A percentile compares a stretch with the other conserved stretches of the same genome.
Conservation (phyloP, 2,113 vertebrate genomes). For the Vanacampus margaritifer region DNA sequence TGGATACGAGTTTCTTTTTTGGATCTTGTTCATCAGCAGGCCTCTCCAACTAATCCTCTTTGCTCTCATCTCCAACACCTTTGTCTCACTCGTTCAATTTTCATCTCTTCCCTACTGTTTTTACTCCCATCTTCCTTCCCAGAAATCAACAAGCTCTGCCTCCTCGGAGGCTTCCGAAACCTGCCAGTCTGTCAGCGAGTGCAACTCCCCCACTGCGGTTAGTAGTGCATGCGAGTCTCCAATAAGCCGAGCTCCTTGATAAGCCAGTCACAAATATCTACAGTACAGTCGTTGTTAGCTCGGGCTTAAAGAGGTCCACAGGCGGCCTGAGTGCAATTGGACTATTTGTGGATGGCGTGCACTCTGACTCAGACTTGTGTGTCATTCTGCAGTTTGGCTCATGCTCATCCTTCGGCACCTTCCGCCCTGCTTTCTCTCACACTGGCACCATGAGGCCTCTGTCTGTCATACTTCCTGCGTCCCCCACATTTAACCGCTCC, state of each 20-base stretch:
- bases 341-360: slow-evolving; percentile 47
- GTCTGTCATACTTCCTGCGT: slow-evolving; percentile 78
- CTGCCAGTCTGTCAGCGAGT: slow-evolving; percentile 97
- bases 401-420: slow-evolving; percentile 79
- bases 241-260: slow-evolving; percentile 8
- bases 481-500: slow-evolving; percentile 77
- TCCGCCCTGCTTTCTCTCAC: slow-evolving; percentile 78
- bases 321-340: slow-evolving; percentile 24
- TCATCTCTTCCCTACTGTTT: slow-evolving; percentile 13
- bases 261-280: slow-evolving; percentile 10
- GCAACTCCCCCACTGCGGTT: slow-evolving; percentile 95
- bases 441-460: slow-evolving; percentile 77
- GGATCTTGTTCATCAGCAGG: slow-evolving; percentile 40
- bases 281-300: slow-evolving; percentile 31
- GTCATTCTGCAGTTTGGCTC: slow-evolving; percentile 79
- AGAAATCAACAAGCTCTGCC: slow-evolving; percentile 98
- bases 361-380: slow-evolving; percentile 68
- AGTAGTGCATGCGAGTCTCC: slow-evolving; percentile 67
- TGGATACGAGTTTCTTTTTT: slow-evolving; percentile 34
- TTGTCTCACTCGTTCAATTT: slow-evolving; percentile 11
- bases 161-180: slow-evolving; percentile 97
- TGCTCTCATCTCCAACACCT: slow-evolving; percentile 23
- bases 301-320: slow-evolving; percentile 24
- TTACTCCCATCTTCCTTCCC: slow-evolving; percentile 47
- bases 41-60: slow-evolving; percentile 19